Conservation (phyloP, 2,797 vertebrate genomes). For the Hyperoplus immaculatus region DNA sequence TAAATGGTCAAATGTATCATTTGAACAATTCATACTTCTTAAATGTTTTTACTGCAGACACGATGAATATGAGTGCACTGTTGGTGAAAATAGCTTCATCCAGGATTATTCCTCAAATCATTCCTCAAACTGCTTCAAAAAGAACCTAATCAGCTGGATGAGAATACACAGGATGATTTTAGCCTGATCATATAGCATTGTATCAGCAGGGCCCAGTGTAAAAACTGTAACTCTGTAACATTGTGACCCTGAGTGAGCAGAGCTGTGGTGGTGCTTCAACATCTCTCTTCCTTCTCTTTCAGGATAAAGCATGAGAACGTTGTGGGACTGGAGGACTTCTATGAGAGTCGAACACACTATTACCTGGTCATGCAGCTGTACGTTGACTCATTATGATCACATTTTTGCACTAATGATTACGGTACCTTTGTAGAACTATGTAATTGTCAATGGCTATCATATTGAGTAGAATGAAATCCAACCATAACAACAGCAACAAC, state of each 20-base stretch:
- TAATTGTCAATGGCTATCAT: neutral
- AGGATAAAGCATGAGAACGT: slow-evolving; percentile 97
- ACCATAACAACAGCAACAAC: slow-evolving; percentile 3
- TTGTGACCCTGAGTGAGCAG: neutral
- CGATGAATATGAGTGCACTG: too few species aligned
- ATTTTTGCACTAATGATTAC: neutral
- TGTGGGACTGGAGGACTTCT: slow-evolving; percentile 94
- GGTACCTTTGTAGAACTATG: neutral
- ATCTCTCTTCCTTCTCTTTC: slow-evolving; percentile 17
- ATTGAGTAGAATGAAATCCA: neutral
- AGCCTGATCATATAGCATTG: neutral
- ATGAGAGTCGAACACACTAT: slow-evolving; percentile 94
- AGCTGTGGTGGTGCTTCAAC: neutral
- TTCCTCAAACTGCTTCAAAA: neutral
- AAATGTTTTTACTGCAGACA: neutral
- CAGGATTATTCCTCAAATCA: neutral
- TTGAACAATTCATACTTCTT: neutral
- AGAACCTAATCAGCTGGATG: neutral
- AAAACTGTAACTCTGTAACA: neutral
- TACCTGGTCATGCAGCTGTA: slow-evolving; percentile 98
- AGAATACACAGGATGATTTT: neutral
- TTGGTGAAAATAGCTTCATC: neutral
- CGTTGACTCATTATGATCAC: slow-evolving; percentile 76
- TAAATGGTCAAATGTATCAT: neutral
- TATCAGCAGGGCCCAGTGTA: neutral